A percentile compares a stretch with the other conserved stretches of the same genome.
phyloP scores from a whole-genome alignment of 2,797 vertebrate genomes.

The Orientallactaga sibirica region DNA sequence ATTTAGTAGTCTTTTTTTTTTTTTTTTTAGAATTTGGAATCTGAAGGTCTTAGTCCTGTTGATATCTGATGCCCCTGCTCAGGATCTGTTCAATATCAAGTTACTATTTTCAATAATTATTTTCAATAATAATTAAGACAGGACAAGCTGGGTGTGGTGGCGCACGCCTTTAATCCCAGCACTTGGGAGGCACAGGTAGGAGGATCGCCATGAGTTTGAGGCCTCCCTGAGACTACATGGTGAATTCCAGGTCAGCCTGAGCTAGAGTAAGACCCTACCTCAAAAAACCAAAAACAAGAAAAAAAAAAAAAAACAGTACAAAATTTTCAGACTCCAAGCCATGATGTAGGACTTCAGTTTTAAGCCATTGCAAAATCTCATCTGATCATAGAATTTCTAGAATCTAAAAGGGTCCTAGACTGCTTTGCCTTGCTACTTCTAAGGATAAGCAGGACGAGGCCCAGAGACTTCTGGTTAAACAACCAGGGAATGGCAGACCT shows the following conservation, averaged over 20 bases:
- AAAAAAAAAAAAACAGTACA: no score
- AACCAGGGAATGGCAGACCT: neutral
- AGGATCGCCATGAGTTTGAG: no score
- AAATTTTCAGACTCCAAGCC: neutral
- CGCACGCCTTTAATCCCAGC: no score
- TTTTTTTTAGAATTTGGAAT: neutral
- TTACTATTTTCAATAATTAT: slow-evolving; percentile 31
- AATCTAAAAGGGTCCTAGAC: neutral
- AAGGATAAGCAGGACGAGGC: neutral
- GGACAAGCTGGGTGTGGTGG: neutral
- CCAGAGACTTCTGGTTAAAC: neutral
- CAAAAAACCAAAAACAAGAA: no score
- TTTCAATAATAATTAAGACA: slow-evolving; percentile 32
- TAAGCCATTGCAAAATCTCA: neutral
- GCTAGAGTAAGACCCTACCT: no score
- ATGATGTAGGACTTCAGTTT: neutral
- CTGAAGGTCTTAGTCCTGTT: neutral
- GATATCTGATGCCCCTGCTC: neutral
- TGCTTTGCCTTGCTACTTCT: neutral
- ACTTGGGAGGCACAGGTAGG: no score
- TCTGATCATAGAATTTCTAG: neutral
- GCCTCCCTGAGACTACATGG: no score
- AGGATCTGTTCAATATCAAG: slow-evolving; percentile 22
- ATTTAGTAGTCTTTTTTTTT: neutral
- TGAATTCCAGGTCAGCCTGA: no score